Evolutionary conservation across 2,113 vertebrate species (phyloP).

Genomic region (Apteryx mantelli): DNA sequence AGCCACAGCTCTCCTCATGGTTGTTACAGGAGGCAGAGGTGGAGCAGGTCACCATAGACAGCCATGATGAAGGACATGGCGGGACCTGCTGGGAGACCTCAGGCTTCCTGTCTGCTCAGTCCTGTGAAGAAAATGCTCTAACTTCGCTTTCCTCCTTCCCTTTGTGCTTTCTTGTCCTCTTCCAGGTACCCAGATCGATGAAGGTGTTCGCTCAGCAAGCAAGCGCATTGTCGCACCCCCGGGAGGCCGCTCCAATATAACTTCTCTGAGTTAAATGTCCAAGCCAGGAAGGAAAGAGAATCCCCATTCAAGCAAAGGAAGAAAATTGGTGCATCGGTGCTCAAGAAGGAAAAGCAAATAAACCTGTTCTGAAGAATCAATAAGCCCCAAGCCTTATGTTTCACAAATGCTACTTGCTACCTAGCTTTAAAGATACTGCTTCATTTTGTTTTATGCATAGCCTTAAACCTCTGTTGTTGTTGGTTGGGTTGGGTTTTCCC

Average conservation of each 20-base stretch:
- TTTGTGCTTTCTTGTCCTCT: background rate
- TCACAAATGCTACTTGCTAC: constrained; percentile 87
- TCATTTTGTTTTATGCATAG: constrained; percentile 85
- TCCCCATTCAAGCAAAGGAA: constrained; percentile 78
- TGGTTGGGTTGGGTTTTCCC: constrained; percentile 41
- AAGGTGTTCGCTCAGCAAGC: constrained; percentile 90
- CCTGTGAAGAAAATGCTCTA: background rate
- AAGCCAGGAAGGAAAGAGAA: constrained; percentile 43
- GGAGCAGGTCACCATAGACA: background rate
- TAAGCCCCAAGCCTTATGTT: constrained; percentile 98
- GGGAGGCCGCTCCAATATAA: constrained; percentile 97
- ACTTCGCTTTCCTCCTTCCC: background rate
- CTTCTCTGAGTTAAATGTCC: constrained; percentile 91
- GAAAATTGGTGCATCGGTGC: constrained; percentile 79
- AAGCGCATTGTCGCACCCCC: constrained; percentile 94
- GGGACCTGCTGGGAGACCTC: background rate
- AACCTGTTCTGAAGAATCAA: constrained; percentile 80
- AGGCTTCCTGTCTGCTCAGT: background rate
- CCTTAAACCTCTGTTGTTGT: constrained; percentile 71
- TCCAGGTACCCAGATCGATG: constrained; percentile 78
- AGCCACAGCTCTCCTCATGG: background rate
- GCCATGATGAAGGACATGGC: background rate
- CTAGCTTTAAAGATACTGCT: constrained; percentile 86
- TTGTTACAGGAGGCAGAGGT: background rate
- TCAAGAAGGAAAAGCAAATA: constrained; percentile 78